Evolutionary conservation across 2,888 invertebrate species (phyloP), one percentile per base, ranked within the genome.

Genomic region (Cotesia congregata): DNA sequence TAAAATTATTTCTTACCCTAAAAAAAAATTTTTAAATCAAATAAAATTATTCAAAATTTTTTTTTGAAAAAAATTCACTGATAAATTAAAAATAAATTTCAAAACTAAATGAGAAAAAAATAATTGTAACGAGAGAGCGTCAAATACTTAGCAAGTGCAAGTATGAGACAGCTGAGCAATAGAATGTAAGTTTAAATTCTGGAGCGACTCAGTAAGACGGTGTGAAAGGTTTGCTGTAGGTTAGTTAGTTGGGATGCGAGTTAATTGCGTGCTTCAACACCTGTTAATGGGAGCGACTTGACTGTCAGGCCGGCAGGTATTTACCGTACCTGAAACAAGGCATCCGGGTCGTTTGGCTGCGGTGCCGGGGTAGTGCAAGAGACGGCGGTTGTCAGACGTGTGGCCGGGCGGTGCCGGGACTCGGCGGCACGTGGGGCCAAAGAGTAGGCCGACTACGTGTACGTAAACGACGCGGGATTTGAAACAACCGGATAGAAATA

Each of bases 231-330:
- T 60, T 61, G 17, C 64, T 71, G 30, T 64, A 30, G 74, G 62
- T 17, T 59, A 60, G 59, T 15, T 64, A 17, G 38, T 67, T 71
- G 79, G 81, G 80, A 83, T 84, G 78, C 82, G 78, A 82, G 85
- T 85, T 87, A 87, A 87, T 87, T 87, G 86, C 83, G 80, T 79
- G 83, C 82, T 83, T 82, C 79, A 86, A 85, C 85, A 85, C 86
- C 84, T 86, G 85, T 85, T 86, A 86, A 86, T 86, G 82, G 86
- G 79, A 82, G 82, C 80, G 83, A 4, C 50, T 2, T 7, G 50
- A 83, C 82, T 83, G 84, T 83, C 83, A 83, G 81, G 81, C 82
- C 85, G 86, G 86, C 85, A 85, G 85, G 85, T 84, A 85, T 86
- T 86, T 86, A 84, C 83, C 83, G 79, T 81, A 73, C 72, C 50